Evolutionary conservation across 2,888 invertebrate species (phyloP).

Genomic region (Actias luna): DNA sequence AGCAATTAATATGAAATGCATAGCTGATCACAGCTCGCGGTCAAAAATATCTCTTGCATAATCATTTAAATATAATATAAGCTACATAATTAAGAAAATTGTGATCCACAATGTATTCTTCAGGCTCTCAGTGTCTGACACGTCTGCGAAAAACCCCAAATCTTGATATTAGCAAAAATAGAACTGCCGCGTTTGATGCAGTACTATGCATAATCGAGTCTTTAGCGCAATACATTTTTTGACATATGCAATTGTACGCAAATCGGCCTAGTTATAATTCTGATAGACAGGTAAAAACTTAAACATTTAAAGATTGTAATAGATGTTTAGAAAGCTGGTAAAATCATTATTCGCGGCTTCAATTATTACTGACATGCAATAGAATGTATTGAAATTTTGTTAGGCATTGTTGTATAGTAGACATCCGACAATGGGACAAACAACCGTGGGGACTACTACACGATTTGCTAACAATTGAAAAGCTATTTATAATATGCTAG

Average conservation of each 20-base stretch:
- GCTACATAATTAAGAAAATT: too few relatives aligned
- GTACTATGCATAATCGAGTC: neutral
- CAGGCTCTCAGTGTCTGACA: too few relatives aligned
- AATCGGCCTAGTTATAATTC: neutral
- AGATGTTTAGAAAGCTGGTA: slow-evolving; percentile 24
- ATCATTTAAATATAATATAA: too few relatives aligned
- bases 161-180: too few relatives aligned
- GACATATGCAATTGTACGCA: neutral
- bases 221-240: neutral
- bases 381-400: slow-evolving; percentile 15
- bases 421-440: slow-evolving; percentile 12
- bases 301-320: neutral
- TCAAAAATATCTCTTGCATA: too few relatives aligned
- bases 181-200: neutral
- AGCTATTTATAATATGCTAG: neutral
- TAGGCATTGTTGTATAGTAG: slow-evolving; percentile 5
- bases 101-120: too few relatives aligned
- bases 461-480: neutral
- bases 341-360: slow-evolving; percentile 21
- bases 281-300: neutral
- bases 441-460: neutral
- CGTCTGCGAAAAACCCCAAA: too few relatives aligned
- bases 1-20: neutral
- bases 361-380: slow-evolving; percentile 13
- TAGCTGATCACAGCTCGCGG: neutral